Percentiles rank a stretch among this genome's conserved stretches.
Evolutionary conservation across 2,888 invertebrate species (phyloP).

Genomic region (Dexiosoma caninum): DNA sequence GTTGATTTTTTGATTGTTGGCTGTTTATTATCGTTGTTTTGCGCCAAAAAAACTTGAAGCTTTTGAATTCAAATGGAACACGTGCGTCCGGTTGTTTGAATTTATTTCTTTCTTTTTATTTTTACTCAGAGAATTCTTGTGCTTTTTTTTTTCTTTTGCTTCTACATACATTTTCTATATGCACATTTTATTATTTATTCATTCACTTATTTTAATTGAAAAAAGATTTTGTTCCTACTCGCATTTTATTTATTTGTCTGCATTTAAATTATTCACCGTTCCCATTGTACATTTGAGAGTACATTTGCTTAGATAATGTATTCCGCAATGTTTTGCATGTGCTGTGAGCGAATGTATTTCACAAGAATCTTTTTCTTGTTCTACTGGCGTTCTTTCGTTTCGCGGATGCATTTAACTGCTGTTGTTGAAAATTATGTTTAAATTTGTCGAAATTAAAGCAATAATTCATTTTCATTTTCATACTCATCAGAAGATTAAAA

Average conservation of each 20-base stretch:
- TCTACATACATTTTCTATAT: slow-evolving; percentile 4
- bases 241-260: slow-evolving; percentile 51
- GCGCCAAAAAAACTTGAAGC: slow-evolving; percentile 42
- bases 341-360: background rate
- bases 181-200: slow-evolving; percentile 47
- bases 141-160: background rate
- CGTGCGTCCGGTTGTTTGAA: slow-evolving; percentile 60
- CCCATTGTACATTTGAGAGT: slow-evolving; percentile 13
- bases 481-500: background rate
- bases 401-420: slow-evolving; percentile 43
- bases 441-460: slow-evolving; percentile 38
- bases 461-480: slow-evolving; percentile 31
- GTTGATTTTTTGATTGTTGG: slow-evolving; percentile 51
- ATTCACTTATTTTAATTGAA: slow-evolving; percentile 25
- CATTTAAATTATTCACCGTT: slow-evolving; percentile 56
- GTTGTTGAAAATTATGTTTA: slow-evolving; percentile 22
- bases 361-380: slow-evolving; percentile 22
- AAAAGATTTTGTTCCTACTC: slow-evolving; percentile 14
- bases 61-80: slow-evolving; percentile 57
- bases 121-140: slow-evolving; percentile 21
- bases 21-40: slow-evolving; percentile 50
- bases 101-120: slow-evolving; percentile 55
- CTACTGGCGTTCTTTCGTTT: background rate
- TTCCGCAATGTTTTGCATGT: slow-evolving; percentile 16
- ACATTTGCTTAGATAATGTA: slow-evolving; percentile 23